Evolutionary conservation across 2,113 vertebrate genomes (phyloP).

Genomic region (Hirundichthys speculiger): DNA sequence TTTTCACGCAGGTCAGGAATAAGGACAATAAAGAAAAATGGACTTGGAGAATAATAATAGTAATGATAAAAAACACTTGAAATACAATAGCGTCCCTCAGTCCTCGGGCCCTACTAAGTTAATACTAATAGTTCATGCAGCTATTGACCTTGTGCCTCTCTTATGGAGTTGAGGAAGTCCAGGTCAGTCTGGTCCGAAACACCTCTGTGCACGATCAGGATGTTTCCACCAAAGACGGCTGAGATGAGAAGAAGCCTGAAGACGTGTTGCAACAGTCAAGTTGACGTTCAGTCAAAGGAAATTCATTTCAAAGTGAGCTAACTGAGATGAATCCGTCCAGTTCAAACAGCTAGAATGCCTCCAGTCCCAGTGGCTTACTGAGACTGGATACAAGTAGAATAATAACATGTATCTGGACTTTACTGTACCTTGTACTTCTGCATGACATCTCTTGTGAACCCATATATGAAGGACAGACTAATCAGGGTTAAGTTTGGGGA

Average conservation of each 20-base stretch:
- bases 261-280: conserved; percentile 86
- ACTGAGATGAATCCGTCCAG: no score
- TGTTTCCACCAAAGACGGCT: conserved; percentile 90
- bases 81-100: no score
- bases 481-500: neutral
- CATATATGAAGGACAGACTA: conserved; percentile 83
- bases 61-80: no score
- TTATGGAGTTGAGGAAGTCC: conserved; percentile 83
- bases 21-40: no score
- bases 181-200: conserved; percentile 93
- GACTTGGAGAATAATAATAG: no score
- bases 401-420: neutral
- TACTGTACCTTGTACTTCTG: conserved; percentile 95
- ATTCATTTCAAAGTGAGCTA: neutral
- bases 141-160: conserved; percentile 89
- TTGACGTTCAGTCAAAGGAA: neutral
- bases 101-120: no score
- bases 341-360: neutral
- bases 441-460: conserved; percentile 94
- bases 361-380: neutral
- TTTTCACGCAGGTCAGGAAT: no score
- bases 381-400: neutral
- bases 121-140: neutral
- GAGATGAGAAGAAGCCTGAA: conserved; percentile 93
- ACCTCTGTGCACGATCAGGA: conserved; percentile 93